These are phyloP conservation scores for Pteromalus puparum DNA, from an alignment of 1,140 invertebrate genomes.

Conservation along the genomic window DNA sequence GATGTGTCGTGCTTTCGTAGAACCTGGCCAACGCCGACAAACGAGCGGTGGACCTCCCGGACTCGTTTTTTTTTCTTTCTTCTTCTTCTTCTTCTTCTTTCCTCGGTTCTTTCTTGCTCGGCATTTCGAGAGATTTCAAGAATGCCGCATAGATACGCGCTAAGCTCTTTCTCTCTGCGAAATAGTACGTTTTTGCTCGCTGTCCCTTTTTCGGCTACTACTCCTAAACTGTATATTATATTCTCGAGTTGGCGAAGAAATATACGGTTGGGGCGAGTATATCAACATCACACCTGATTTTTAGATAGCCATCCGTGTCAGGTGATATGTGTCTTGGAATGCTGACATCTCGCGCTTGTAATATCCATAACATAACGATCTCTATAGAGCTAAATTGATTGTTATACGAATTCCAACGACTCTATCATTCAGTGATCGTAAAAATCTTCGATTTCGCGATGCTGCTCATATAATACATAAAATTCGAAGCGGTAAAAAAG, in stretches of 20 bases:
- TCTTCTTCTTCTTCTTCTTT: neutral
- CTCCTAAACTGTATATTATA: too few species aligned
- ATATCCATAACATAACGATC: neutral
- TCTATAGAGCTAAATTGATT: too few species aligned
- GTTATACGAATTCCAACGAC: neutral
- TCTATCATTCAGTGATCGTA: neutral
- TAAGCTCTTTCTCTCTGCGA: too few species aligned
- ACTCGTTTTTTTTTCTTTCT: neutral
- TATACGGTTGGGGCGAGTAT: neutral
- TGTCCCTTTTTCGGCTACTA: too few species aligned
- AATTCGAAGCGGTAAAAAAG: neutral
- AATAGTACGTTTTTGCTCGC: neutral
- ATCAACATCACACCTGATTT: constrained; percentile 10
- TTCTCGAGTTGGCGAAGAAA: too few species aligned
- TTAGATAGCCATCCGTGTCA: neutral
- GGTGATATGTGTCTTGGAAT: neutral
- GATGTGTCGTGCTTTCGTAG: constrained; percentile 61
- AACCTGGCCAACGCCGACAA: constrained; percentile 60
- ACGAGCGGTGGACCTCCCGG: constrained; percentile 54
- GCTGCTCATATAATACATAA: neutral
- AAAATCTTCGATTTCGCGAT: neutral
- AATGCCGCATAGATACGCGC: constrained; percentile 53
- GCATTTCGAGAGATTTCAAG: constrained; percentile 60
- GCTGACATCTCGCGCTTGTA: neutral
- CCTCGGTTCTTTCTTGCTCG: constrained; percentile 41